phyloP scores from a whole-genome alignment of 35 echinoderm and acorn worm species.

The Apostichopus californicus region DNA sequence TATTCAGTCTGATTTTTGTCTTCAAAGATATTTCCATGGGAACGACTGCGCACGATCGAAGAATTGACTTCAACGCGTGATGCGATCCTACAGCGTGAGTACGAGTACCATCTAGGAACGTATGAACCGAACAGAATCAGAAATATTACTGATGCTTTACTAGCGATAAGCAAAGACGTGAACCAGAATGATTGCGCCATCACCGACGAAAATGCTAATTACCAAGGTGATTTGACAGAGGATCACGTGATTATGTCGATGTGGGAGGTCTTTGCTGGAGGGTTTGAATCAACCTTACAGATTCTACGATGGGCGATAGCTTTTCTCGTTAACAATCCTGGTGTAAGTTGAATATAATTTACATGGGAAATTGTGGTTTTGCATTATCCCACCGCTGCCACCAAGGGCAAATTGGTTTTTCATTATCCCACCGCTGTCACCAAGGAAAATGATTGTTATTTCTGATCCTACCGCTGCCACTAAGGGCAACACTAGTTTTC shows the following conservation, averaged over 20 bases:
- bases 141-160: slow-evolving; percentile 82
- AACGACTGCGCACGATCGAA: slow-evolving; percentile 67
- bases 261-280: slow-evolving; percentile 90
- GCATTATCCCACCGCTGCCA: too few relatives aligned
- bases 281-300: slow-evolving; percentile 84
- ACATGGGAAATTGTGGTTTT: too few relatives aligned
- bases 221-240: slow-evolving; percentile 52
- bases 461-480: too few relatives aligned
- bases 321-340: slow-evolving; percentile 63
- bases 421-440: too few relatives aligned
- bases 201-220: not conserved
- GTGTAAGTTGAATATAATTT: slow-evolving; percentile 41
- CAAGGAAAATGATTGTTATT: too few relatives aligned
- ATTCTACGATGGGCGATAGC: slow-evolving; percentile 77
- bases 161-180: slow-evolving; percentile 26
- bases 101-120: slow-evolving; percentile 53
- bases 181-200: slow-evolving; percentile 43
- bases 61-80: slow-evolving; percentile 68
- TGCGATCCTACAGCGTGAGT: slow-evolving; percentile 71
- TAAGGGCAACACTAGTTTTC: too few relatives aligned
- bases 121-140: slow-evolving; percentile 72
- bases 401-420: too few relatives aligned
- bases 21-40: slow-evolving; percentile 74
- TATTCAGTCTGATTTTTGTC: not conserved
- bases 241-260: slow-evolving; percentile 86